Evolutionary conservation across 2,888 invertebrate species (phyloP).

Genomic region (Sphaerophoria taeniata): DNA sequence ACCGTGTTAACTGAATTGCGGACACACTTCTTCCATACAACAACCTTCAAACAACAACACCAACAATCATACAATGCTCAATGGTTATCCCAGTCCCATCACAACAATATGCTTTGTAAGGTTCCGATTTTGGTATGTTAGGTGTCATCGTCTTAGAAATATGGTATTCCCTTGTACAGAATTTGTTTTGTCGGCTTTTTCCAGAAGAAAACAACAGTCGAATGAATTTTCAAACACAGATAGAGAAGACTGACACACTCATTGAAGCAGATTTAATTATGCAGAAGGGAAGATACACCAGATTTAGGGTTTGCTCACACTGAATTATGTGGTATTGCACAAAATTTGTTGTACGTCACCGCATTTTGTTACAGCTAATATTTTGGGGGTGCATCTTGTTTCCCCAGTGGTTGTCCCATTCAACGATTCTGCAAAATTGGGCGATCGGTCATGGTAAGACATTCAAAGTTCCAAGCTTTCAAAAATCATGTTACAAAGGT

Average conservation of each 20-base stretch:
- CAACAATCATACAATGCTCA: not conserved
- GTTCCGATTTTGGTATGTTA: conserved; percentile 60
- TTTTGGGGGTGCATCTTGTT: conserved; percentile 35
- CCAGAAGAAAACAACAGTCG: not conserved
- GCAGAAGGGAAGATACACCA: conserved; percentile 63
- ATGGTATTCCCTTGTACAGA: conserved; percentile 28
- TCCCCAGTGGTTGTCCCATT: conserved; percentile 51
- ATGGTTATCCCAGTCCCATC: not conserved
- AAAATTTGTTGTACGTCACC: conserved; percentile 52
- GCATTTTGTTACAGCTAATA: conserved; percentile 29
- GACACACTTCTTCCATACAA: conserved; percentile 33
- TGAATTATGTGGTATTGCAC: conserved; percentile 59
- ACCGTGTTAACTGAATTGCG: conserved; percentile 67
- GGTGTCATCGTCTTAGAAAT: conserved; percentile 72
- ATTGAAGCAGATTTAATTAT: conserved; percentile 64
- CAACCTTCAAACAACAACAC: not conserved
- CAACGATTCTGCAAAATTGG: conserved; percentile 35
- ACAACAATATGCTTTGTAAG: conserved; percentile 54
- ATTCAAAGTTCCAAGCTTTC: too few species aligned
- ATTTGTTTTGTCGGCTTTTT: not conserved
- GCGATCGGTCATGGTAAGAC: too few species aligned
- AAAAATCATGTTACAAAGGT: not conserved
- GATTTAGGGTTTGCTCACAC: conserved; percentile 50
- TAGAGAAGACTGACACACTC: conserved; percentile 25
- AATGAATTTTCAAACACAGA: conserved; percentile 43